These are phyloP conservation scores for Venustoraphidia nigricollis DNA, from an alignment of 2,888 invertebrate genomes.

Conservation along the genomic window DNA sequence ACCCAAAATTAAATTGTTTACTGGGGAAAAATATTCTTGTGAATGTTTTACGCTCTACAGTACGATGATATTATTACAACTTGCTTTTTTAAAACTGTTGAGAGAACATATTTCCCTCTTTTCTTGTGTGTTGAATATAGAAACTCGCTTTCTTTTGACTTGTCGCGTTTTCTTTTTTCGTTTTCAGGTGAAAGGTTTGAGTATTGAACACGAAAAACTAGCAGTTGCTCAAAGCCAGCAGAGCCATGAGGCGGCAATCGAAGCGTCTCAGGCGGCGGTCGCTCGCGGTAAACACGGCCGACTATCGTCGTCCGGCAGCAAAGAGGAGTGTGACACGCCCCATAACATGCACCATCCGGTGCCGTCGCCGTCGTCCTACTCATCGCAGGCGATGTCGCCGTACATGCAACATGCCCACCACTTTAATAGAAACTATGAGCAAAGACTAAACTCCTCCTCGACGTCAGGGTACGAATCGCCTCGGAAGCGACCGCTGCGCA, in stretches of 20 bases:
- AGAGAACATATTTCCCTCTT: too few relatives aligned
- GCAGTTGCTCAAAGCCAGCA: conserved; percentile 39
- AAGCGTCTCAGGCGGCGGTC: conserved; percentile 23
- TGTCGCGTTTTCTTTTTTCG: too few relatives aligned
- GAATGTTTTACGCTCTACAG: too few relatives aligned
- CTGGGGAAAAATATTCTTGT: too few relatives aligned
- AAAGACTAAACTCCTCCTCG: conserved; percentile 29
- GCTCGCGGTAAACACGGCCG: conserved; percentile 15
- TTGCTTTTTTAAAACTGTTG: too few relatives aligned
- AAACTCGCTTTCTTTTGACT: too few relatives aligned
- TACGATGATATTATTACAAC: too few relatives aligned
- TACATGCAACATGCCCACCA: conserved; percentile 28
- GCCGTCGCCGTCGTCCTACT: conserved; percentile 27
- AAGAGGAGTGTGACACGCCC: conserved; percentile 10
- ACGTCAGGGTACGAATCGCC: conserved; percentile 28
- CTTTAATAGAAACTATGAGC: conserved; percentile 24
- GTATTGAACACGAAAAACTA: conserved; percentile 56
- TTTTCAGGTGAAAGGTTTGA: conserved; percentile 55
- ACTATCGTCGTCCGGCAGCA: conserved; percentile 8
- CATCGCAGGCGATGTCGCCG: conserved; percentile 32
- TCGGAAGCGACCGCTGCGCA: conserved; percentile 38
- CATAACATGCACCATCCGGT: conserved; percentile 21
- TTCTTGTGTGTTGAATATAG: too few relatives aligned
- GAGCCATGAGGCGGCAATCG: conserved; percentile 14
- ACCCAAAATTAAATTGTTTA: too few relatives aligned